phyloP scores from a whole-genome alignment of 37 sponge, comb jelly and placozoan genomes.

The Cladorhizidae sp. region DNA sequence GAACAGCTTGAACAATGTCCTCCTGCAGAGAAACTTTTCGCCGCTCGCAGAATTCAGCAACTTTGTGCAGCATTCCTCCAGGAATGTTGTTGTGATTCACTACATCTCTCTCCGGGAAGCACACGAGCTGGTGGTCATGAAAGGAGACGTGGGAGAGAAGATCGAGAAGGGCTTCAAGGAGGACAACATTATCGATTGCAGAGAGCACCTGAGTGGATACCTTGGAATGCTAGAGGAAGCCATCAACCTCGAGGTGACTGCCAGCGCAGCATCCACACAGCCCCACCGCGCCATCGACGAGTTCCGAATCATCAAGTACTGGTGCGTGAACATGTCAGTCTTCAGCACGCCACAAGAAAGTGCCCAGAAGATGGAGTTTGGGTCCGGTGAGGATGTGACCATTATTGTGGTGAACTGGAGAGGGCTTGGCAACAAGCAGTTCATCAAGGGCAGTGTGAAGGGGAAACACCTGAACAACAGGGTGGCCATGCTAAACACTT shows the following conservation, averaged over 20 bases:
- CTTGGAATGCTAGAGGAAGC: neutral
- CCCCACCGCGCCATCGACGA: neutral
- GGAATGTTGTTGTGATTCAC: conserved; percentile 27
- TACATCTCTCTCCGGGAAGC: conserved; percentile 20
- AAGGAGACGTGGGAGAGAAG: neutral
- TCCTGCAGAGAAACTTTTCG: neutral
- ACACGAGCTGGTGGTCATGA: conserved; percentile 16
- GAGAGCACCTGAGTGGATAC: neutral
- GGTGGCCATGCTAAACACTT: neutral
- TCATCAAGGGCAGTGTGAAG: conserved; percentile 20
- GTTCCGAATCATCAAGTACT: conserved; percentile 24
- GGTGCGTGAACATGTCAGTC: conserved; percentile 33
- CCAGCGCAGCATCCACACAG: neutral
- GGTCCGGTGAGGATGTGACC: neutral
- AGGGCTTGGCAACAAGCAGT: neutral
- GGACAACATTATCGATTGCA: conserved; percentile 15
- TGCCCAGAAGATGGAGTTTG: neutral
- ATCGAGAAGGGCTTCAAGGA: neutral
- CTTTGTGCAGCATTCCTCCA: conserved; percentile 9
- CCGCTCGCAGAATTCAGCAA: neutral
- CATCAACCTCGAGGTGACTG: neutral
- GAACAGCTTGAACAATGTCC: conserved; percentile 4
- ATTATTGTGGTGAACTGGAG: conserved; percentile 51
- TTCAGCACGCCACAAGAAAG: conserved; percentile 5
- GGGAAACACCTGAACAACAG: conserved; percentile 32